Base-by-base conservation (phyloP, 2,797 vertebrate species). In the Gambelia wislizenii region DNA sequence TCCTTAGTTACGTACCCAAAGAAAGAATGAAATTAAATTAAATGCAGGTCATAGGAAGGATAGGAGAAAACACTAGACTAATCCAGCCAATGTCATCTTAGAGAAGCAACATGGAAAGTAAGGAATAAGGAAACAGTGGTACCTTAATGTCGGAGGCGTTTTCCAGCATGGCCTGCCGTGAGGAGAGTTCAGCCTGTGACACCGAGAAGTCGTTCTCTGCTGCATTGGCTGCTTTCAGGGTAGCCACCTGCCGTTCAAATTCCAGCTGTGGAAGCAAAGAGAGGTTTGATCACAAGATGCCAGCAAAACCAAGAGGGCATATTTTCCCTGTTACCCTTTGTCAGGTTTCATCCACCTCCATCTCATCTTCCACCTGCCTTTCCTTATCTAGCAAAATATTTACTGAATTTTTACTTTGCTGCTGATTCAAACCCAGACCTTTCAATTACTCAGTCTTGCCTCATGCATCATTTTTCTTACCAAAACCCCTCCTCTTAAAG, bases 71-170 rank as follows among this genome's bases (percentile, higher is more conserved):
- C 78, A 87, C 9, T 0, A 8, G 27, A 59, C 42, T 39, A 42
- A 27, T 6, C 1, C 1, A 36, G 36, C 33, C 6, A 49, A 30
- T 4, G 27, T 33, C 30, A 33, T 1, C 6, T 4, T n/a, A 8
- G 33, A 76, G 54, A 25, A 18, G 1, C 12, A 56, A 42, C 14
- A 47, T 0, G 6, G 33, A 33, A 7, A 4, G 13, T 2, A 7
- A 59, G 33, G 6, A 6, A 1, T 1, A 6, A 30, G 4, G 9
- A 33, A 36, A 78, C 0, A 30, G 6, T 0, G n/a, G 39, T 39
- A 98, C 98, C 98, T 99, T 99, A 91, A 99, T 99, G 72, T 99
- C 98, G 0, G 98, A 98, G 61, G 98, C 98, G 0, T 99, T 99
- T 95, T 99, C 98, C 91, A 99, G 95, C 98, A 99, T 98, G 92